Evolutionary conservation across 2,113 vertebrate genomes (phyloP).

Genomic region (Scatophagus argus): DNA sequence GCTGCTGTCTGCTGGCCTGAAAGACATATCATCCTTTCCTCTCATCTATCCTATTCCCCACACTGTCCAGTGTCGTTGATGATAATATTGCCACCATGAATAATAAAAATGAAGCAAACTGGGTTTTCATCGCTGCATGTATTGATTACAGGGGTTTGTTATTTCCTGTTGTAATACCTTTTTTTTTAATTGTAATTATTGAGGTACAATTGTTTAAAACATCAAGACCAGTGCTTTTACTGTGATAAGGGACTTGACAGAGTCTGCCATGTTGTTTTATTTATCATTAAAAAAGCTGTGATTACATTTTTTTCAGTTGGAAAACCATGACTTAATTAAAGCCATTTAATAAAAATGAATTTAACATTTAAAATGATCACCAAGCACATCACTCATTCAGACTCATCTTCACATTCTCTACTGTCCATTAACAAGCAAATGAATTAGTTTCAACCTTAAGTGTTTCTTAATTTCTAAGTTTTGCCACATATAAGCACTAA

Average conservation of each 20-base stretch:
- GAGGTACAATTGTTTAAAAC: not conserved
- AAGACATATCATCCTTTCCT: not conserved
- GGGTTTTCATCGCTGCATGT: not conserved
- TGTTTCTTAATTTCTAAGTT: not conserved
- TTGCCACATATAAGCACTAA: not conserved
- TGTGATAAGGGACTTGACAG: not conserved
- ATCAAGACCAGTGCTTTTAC: not conserved
- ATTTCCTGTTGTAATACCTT: not conserved
- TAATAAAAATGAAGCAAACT: slow-evolving; percentile 11
- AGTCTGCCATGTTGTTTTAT: not conserved
- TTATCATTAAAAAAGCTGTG: not conserved
- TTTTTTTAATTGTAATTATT: not conserved
- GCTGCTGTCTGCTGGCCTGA: slow-evolving; percentile 29
- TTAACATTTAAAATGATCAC: slow-evolving; percentile 3
- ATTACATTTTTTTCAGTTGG: not conserved
- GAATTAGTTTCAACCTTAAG: not conserved
- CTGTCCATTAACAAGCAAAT: not conserved
- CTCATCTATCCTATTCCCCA: slow-evolving; percentile 8
- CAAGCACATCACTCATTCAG: not conserved
- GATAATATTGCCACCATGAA: slow-evolving; percentile 10
- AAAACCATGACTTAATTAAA: slow-evolving; percentile 13
- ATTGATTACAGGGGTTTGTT: not conserved
- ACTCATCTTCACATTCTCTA: not conserved
- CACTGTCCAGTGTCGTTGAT: not conserved
- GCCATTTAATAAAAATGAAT: not conserved